These are phyloP conservation scores for Sycobia sp. DNA, from an alignment of 1,140 invertebrate species.

Conservation along the genomic window DNA sequence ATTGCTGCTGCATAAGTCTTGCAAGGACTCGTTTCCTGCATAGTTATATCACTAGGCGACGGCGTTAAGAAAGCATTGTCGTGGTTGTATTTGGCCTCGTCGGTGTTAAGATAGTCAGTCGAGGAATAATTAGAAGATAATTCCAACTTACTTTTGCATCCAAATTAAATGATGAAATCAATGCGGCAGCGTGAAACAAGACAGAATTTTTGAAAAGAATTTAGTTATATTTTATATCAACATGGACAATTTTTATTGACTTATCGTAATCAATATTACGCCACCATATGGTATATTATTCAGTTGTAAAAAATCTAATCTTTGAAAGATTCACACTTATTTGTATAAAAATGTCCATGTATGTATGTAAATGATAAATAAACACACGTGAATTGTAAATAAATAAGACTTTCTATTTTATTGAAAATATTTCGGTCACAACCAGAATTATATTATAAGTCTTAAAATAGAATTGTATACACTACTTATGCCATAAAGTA, in stretches of 20 bases:
- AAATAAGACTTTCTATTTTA: conserved; percentile 12
- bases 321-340: too few species aligned
- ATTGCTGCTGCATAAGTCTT: conserved; percentile 45
- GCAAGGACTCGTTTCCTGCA: conserved; percentile 46
- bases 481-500: neutral
- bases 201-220: conserved; percentile 29
- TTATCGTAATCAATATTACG: neutral
- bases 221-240: neutral
- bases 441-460: neutral
- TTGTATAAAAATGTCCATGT: too few species aligned
- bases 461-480: neutral
- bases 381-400: conserved; percentile 9
- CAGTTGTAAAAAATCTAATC: too few species aligned
- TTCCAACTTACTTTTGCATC: conserved; percentile 57
- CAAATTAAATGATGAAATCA: conserved; percentile 7
- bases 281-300: too few species aligned
- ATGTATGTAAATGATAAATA: neutral
- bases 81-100: conserved; percentile 47
- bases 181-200: conserved; percentile 53
- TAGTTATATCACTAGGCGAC: conserved; percentile 64
- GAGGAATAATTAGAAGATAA: conserved; percentile 43
- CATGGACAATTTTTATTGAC: neutral
- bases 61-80: conserved; percentile 60
- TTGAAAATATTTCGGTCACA: conserved; percentile 16
- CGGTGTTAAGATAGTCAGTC: conserved; percentile 24